Evolutionary conservation across 2,888 invertebrate species (phyloP).

Genomic region (Rhingia rostrata): DNA sequence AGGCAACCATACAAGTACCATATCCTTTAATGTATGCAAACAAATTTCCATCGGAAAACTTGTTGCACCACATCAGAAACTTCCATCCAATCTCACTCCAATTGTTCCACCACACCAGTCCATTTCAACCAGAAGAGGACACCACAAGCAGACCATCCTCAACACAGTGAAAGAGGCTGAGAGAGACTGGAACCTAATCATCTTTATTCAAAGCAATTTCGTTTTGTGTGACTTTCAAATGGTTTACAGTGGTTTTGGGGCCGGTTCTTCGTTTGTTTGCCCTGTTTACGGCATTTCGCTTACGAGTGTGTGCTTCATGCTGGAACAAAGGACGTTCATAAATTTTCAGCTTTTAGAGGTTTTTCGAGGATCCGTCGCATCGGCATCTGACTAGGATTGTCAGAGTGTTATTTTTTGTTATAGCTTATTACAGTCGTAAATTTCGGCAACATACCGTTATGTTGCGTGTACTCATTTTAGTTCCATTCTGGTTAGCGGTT

Average conservation of each 20-base stretch:
- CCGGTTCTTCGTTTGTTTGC: neutral
- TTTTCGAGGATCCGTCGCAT: slow-evolving; percentile 18
- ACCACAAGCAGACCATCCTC: neutral
- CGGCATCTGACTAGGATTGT: slow-evolving; percentile 60
- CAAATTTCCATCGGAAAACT: neutral
- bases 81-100: neutral
- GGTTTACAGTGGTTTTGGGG: slow-evolving; percentile 22
- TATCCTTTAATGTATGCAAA: slow-evolving; percentile 8
- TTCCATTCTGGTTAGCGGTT: neutral
- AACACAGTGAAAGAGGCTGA: neutral
- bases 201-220: slow-evolving; percentile 53
- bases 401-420: slow-evolving; percentile 49
- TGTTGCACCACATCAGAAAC: slow-evolving; percentile 25
- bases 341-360: slow-evolving; percentile 40
- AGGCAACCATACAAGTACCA: neutral
- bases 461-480: slow-evolving; percentile 39
- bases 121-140: neutral
- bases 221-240: slow-evolving; percentile 55
- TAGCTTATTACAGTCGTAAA: slow-evolving; percentile 63
- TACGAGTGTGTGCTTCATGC: slow-evolving; percentile 5
- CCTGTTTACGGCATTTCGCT: neutral
- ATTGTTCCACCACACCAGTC: neutral
- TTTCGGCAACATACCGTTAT: slow-evolving; percentile 18
- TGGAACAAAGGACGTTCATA: slow-evolving; percentile 36
- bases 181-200: slow-evolving; percentile 52